Conservation (phyloP, 2,113 vertebrate genomes). For the Clarias magur region DNA sequence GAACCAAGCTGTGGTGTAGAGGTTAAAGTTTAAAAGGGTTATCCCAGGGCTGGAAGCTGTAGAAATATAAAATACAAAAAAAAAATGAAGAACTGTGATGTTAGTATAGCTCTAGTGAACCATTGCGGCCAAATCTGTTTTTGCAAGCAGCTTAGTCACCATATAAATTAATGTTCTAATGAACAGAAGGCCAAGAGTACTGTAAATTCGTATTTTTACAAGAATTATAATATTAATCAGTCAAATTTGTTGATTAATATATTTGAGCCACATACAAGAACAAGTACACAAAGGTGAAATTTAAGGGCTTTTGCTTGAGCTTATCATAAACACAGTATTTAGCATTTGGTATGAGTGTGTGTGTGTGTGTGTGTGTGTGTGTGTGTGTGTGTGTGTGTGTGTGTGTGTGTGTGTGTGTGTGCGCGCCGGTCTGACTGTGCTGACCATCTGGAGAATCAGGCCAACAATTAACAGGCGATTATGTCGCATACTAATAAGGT, state of each 20-base stretch:
- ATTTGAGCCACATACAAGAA: neutral
- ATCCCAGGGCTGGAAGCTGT: neutral
- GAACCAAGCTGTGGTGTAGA: no score
- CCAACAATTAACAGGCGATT: slow-evolving; percentile 53
- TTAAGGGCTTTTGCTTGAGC: neutral
- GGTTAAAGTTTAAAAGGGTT: no score
- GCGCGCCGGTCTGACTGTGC: slow-evolving; percentile 29
- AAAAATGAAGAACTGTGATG: neutral
- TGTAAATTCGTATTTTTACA: neutral
- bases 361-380: slow-evolving; percentile 33
- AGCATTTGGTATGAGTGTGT: slow-evolving; percentile 10
- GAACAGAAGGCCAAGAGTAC: neutral
- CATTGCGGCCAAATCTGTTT: neutral
- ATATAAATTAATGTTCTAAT: neutral
- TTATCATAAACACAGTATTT: slow-evolving; percentile 5
- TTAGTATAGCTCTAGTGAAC: neutral
- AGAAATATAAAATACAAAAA: neutral
- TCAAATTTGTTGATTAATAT: neutral
- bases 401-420: slow-evolving; percentile 43
- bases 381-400: neutral
- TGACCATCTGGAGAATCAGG: slow-evolving; percentile 61
- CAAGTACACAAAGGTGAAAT: slow-evolving; percentile 9
- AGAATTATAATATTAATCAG: neutral
- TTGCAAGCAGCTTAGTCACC: neutral
- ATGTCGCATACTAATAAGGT: slow-evolving; percentile 41